Conservation (phyloP, 1,140 invertebrate species). For the Argopecten irradians region DNA sequence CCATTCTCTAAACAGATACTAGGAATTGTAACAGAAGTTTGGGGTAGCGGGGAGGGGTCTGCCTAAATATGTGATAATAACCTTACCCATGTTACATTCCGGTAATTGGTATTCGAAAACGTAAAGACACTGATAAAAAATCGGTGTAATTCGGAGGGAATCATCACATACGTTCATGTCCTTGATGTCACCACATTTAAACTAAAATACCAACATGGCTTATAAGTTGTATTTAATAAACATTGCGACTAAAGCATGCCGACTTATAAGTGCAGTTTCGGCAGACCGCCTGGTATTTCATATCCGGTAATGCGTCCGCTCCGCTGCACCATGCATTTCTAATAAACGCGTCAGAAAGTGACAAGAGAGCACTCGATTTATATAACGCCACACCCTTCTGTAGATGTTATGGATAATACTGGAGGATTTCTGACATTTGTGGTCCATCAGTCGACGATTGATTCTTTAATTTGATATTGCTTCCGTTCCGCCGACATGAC, state of each 20-base stretch:
- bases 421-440: background rate
- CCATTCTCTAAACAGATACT: too few species aligned
- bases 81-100: too few species aligned
- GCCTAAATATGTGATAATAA: too few species aligned
- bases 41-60: too few species aligned
- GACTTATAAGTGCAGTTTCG: background rate
- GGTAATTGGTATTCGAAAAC: too few species aligned
- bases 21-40: too few species aligned
- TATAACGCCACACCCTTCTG: conserved; percentile 8
- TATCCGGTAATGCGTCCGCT: background rate
- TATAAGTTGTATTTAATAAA: background rate
- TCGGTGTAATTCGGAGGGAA: too few species aligned
- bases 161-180: background rate
- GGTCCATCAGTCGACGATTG: background rate
- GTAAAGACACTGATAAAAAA: too few species aligned
- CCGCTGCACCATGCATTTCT: background rate
- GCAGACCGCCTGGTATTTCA: background rate
- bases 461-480: background rate
- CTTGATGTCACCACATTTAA: background rate
- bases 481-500: background rate
- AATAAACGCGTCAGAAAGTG: background rate
- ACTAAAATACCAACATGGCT: background rate
- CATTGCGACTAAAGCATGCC: background rate
- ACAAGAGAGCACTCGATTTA: background rate
- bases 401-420: background rate